Percentiles rank a stretch among this genome's conserved stretches.
These are phyloP conservation scores for Colletes gigas DNA, from an alignment of 1,140 invertebrate genomes.

Conservation along the genomic window DNA sequence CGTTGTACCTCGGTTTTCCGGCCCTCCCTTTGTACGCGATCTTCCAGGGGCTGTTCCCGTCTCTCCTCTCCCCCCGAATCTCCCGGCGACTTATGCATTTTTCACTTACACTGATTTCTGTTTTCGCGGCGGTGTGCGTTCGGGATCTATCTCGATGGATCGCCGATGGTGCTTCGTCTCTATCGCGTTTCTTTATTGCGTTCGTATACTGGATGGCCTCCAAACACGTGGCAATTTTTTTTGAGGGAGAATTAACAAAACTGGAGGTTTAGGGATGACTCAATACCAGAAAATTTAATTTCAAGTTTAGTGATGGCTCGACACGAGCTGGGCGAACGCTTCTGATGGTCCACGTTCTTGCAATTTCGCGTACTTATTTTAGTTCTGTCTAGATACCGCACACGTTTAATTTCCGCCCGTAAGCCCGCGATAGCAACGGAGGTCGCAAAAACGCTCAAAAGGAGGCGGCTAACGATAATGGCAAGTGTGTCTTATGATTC, in stretches of 20 bases:
- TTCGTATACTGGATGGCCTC: too few relatives aligned
- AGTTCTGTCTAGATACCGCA: neutral
- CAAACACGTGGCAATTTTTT: neutral
- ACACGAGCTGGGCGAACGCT: neutral
- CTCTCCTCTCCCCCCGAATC: neutral
- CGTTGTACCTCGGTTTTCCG: neutral
- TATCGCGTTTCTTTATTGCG: too few relatives aligned
- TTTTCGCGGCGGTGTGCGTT: neutral
- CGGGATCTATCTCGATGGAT: neutral
- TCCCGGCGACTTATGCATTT: neutral
- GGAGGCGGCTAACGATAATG: slow-evolving; percentile 32
- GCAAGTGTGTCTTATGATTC: slow-evolving; percentile 33
- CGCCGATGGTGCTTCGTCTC: too few relatives aligned
- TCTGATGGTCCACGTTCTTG: neutral
- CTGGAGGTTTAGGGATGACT: too few relatives aligned
- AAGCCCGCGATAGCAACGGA: neutral
- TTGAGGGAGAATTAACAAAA: too few relatives aligned
- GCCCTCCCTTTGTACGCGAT: neutral
- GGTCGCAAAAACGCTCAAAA: slow-evolving; percentile 26
- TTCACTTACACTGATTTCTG: neutral
- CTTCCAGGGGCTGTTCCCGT: neutral
- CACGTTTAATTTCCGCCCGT: slow-evolving; percentile 42
- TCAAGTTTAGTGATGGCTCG: too few relatives aligned
- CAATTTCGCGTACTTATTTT: too few relatives aligned
- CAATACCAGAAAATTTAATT: too few relatives aligned